These are phyloP conservation scores for Dasypolia templi DNA, from an alignment of 2,888 invertebrate species.

Conservation along the genomic window DNA sequence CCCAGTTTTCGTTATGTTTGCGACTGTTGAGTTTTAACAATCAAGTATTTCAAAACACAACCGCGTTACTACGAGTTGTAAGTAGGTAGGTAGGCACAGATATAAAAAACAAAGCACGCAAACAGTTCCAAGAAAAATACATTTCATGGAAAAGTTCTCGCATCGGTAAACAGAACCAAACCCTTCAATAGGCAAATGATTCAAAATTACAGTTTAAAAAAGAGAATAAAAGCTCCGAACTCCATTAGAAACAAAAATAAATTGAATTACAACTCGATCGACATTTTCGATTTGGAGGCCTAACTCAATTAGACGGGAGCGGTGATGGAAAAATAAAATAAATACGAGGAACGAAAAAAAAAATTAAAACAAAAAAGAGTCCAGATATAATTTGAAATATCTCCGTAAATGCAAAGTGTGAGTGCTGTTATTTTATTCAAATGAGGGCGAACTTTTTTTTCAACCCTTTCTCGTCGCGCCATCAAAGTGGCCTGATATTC, in stretches of 20 bases:
- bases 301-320: conserved; percentile 90
- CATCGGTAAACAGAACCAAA: conserved; percentile 75
- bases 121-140: conserved; percentile 58
- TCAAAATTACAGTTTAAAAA: conserved; percentile 87
- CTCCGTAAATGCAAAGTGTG: conserved; percentile 91
- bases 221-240: conserved; percentile 83
- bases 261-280: conserved; percentile 90
- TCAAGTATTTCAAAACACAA: neutral
- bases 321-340: conserved; percentile 91
- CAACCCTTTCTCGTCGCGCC: conserved; percentile 89
- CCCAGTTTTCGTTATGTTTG: neutral
- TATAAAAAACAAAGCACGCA: conserved; percentile 29
- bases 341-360: conserved; percentile 89
- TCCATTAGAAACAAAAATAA: conserved; percentile 91
- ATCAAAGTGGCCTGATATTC: conserved; percentile 91
- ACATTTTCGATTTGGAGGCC: conserved; percentile 90
- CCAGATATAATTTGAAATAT: conserved; percentile 91
- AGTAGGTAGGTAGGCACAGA: neutral
- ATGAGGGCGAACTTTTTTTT: conserved; percentile 89
- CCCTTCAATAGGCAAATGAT: conserved; percentile 84
- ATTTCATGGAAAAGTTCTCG: conserved; percentile 69
- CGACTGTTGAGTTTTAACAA: neutral
- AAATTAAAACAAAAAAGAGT: conserved; percentile 89
- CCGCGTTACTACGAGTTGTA: too few species aligned
- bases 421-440: conserved; percentile 91